These are phyloP conservation scores for Syrphus vitripennis DNA, from an alignment of 2,888 invertebrate species.

Conservation along the genomic window DNA sequence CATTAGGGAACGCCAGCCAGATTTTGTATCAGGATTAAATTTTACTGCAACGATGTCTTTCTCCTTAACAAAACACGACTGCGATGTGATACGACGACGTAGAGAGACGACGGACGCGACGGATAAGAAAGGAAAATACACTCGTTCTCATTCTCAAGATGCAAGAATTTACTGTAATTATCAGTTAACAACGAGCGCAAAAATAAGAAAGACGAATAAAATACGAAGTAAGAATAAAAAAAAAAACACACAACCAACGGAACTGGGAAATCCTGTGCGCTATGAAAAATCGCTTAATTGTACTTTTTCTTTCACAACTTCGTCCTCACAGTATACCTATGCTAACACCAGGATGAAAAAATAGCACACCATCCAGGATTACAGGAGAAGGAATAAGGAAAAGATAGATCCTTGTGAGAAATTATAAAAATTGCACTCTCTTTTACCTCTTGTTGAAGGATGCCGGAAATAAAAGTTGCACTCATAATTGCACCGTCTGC, in stretches of 20 bases:
- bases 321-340: background rate
- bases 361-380: background rate
- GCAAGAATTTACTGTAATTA: slow-evolving; percentile 53
- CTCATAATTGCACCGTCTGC: slow-evolving; percentile 59
- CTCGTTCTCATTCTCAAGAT: slow-evolving; percentile 1
- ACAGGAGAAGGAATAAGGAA: background rate
- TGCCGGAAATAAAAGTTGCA: slow-evolving; percentile 39
- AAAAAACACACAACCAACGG: background rate
- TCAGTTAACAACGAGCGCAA: slow-evolving; percentile 32
- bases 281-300: slow-evolving; percentile 57
- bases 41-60: slow-evolving; percentile 6
- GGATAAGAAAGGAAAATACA: background rate
- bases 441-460: background rate
- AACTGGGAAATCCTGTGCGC: slow-evolving; percentile 52
- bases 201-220: background rate
- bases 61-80: background rate
- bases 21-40: slow-evolving; percentile 22
- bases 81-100: background rate
- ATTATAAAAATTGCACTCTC: slow-evolving; percentile 55
- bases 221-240: background rate
- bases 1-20: slow-evolving; percentile 26
- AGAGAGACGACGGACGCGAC: background rate
- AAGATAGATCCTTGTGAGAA: slow-evolving; percentile 22
- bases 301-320: slow-evolving; percentile 31
- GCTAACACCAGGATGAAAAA: background rate